Conservation (phyloP, 1,140 invertebrate species). For the Procambarus clarkii region DNA sequence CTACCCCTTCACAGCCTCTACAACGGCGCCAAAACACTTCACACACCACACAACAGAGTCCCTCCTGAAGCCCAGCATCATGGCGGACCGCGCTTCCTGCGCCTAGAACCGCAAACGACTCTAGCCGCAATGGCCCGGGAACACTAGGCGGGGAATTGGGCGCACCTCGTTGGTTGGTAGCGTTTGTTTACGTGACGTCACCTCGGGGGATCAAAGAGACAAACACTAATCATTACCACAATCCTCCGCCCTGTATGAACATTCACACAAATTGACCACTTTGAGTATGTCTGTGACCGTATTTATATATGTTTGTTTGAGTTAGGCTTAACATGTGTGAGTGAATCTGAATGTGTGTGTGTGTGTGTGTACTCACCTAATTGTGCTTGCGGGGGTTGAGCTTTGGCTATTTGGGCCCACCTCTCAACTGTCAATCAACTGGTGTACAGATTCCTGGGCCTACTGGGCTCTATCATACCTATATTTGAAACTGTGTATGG, state of each 20-base stretch:
- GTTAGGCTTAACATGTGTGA: not conserved
- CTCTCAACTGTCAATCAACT: too few species aligned
- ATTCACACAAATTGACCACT: not conserved
- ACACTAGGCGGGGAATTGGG: not conserved
- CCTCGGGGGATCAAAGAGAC: not conserved
- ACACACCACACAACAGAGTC: not conserved
- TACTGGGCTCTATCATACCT: too few species aligned
- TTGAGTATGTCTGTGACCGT: not conserved
- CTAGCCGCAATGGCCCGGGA: not conserved
- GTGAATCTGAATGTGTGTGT: not conserved
- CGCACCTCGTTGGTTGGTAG: not conserved
- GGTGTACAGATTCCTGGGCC: too few species aligned
- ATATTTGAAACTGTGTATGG: too few species aligned
- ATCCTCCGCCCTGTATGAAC: not conserved
- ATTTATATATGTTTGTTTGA: not conserved
- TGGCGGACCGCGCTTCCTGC: too few species aligned
- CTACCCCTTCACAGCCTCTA: not conserved
- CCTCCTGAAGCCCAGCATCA: too few species aligned
- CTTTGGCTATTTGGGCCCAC: too few species aligned
- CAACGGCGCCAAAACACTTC: not conserved
- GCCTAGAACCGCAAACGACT: too few species aligned
- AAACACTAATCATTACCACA: not conserved
- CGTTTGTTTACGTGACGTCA: constrained; percentile 14
- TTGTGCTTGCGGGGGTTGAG: too few species aligned
- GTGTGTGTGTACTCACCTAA: not conserved